Base-by-base conservation (phyloP, 2,797 vertebrate species). In the Nannoperca obscura region DNA sequence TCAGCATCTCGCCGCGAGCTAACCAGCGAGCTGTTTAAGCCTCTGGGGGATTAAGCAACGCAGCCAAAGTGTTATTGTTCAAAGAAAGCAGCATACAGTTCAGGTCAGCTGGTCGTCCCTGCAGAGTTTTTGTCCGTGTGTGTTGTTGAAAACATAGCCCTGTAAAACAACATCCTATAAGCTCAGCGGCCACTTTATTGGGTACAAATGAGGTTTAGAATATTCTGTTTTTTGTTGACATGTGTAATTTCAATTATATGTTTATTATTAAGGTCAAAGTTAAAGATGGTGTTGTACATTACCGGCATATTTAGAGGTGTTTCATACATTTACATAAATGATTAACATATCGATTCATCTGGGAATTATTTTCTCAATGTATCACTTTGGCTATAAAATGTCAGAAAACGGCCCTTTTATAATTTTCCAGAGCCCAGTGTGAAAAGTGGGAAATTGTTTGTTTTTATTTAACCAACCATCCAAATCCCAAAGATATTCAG, bases 21-120 rank as follows among this genome's bases (percentile, higher is more conserved):
- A 62, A 71, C n/a, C 20, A 32, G 53, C n/a, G 65, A 42, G 1
- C 11, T 50, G 46, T 69, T 63, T 13, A 63, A 66, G 10, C n/a
- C 12, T 73, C 19, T 54, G 30, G 53, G 53, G 49, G 62, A 60
- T 73, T 53, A 74, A 64, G 14, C 42, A 32, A 34, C 36, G 47
- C 58, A 63, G 49, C 54, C 36, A 62, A 47, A 30, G 44, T 47
- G 0, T 34, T 42, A 1, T 32, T 76, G 49, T 52, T 62, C 49
- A 50, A 17, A 58, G 19, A 9, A 34, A 49, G 22, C 61, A 46
- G 58, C 13, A 22, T 54, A 5, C 19, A 61, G 42, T n/a, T 12
- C 3, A 65, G 15, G 22, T 75, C 14, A 38, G 57, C 34, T 34
- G 10, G 49, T 52, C 38, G 27, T 46, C 11, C 7, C 14, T 50